Base-by-base conservation (phyloP, 2,113 vertebrate genomes). In the Natator depressus region DNA sequence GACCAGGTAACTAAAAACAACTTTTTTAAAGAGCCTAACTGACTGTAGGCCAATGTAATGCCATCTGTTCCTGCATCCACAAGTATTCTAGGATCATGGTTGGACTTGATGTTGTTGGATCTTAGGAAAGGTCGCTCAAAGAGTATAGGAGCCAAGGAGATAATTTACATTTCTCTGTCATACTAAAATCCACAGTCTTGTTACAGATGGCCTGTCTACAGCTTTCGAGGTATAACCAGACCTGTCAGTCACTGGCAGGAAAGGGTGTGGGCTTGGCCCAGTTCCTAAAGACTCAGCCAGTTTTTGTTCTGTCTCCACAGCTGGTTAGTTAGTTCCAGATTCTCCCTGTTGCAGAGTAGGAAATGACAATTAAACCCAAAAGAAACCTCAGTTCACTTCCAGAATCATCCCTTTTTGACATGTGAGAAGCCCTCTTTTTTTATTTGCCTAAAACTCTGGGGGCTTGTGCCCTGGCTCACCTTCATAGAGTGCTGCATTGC, bases 351-450 rank as follows among this genome's bases (percentile, higher is more conserved):
- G 22, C 22, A 25, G 38, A 25, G 10, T 76, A 42, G 38, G 42
- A 76, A 46, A 17, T 82, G 5, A 49, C 62, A 51, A 88, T 83
- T 89, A 86, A 49, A 84, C 22, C 85, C 84, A 94, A 87, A 1
- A 42, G 51, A 84, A 42, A 76, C 85, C 89, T 14, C 80, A 82
- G 29, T 88, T 96, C 49, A 82, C 31, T 59, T 90, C 13, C 80
- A 89, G 38, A 29, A 93, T 87, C 12, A 4, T 13, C 10, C 20
- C 17, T 72, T 17, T 93, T 83, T 82, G 46, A 19, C 4, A 50
- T 20, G 19, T 0, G 80, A 80, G 93, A 93, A 91, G 88, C 55
- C 19, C 8, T 92, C 93, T 94, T 49, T 92, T 92, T 93, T 86
- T 93, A 3, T 53, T 92, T 93, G 42, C 35, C 53, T 95, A 22